Base-by-base conservation (phyloP, 2,113 vertebrate species). In the Pseudopodoces humilis region DNA sequence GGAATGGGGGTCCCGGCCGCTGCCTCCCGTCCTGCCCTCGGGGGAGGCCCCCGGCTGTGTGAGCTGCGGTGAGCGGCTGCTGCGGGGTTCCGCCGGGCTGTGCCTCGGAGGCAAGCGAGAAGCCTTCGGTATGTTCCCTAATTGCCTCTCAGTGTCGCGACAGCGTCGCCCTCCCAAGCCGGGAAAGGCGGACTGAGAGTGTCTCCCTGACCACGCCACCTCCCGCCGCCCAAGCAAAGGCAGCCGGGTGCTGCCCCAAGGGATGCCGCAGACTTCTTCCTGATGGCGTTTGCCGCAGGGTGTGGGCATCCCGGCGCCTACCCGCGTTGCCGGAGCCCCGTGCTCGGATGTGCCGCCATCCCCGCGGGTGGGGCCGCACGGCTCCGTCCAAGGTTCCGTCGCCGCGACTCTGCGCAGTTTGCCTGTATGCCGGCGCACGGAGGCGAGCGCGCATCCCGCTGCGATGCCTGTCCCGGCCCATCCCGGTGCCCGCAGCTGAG, bases 341-440 rank as follows among this genome's bases (percentile, higher is more conserved):
- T 15, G 23, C 28, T 82, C 19, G 13, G 27, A 30, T 25, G 33
- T 46, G 44, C 60, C 8, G 35, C 52, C 27, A 4, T 55, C 50
- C 22, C 13, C 11, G 17, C 49, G 30, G 47, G 9, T 28, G 58
- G 27, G 39, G n/a, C 59, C 22, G 16, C 31, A 9, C 7, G 63
- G 33, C 20, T 15, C 39, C 7, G 17, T 15, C 12, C 16, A 1
- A 3, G 68, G 19, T 6, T 7, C 39, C 5, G 11, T 6, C 9
- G 7, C 35, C 2, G 59, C 28, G 3, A n/a, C 5, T 31, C 7
- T 12, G 22, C 13, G 44, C 50, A 0, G 23, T n/a, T 8, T 19
- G 31, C 20, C 41, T 0, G 46, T 14, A 1, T 75, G 19, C 13
- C 19, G 44, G 27, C 15, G 44, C 30, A 2, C 20, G 30, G 30